Evolutionary conservation across 2,888 invertebrate genomes (phyloP).

Genomic region (Orthosia incerta): DNA sequence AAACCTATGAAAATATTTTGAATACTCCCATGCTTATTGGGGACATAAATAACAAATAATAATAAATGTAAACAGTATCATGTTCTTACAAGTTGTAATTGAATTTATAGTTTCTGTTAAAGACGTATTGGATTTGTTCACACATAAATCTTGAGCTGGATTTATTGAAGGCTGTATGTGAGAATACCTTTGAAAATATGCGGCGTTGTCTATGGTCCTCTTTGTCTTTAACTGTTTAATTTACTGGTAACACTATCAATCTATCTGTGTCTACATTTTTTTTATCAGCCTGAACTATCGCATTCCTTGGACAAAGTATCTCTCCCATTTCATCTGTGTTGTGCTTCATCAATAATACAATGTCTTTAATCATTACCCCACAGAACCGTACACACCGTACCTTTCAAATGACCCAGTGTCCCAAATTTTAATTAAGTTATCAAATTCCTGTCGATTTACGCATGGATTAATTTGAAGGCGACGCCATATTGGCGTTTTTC

Average conservation of each 20-base stretch:
- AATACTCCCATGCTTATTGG: constrained; percentile 38
- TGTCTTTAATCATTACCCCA: not conserved
- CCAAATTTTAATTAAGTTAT: constrained; percentile 21
- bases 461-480: constrained; percentile 62
- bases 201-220: constrained; percentile 6
- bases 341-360: not conserved
- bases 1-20: constrained; percentile 56
- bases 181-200: constrained; percentile 29
- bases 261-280: not conserved
- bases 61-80: constrained; percentile 15
- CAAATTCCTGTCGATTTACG: constrained; percentile 39
- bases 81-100: constrained; percentile 17
- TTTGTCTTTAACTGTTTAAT: not conserved
- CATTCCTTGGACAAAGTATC: too few relatives aligned
- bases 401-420: constrained; percentile 16
- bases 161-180: constrained; percentile 23
- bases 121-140: constrained; percentile 8
- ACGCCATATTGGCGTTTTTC: constrained; percentile 70
- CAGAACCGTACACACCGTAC: not conserved
- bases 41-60: constrained; percentile 30
- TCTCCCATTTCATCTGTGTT: too few relatives aligned
- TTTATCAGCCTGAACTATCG: too few relatives aligned
- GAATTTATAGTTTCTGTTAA: constrained; percentile 32
- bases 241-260: not conserved
- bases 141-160: constrained; percentile 18